Evolutionary conservation across 1,140 invertebrate species (phyloP).

Genomic region (Geopemphigus sp.): DNA sequence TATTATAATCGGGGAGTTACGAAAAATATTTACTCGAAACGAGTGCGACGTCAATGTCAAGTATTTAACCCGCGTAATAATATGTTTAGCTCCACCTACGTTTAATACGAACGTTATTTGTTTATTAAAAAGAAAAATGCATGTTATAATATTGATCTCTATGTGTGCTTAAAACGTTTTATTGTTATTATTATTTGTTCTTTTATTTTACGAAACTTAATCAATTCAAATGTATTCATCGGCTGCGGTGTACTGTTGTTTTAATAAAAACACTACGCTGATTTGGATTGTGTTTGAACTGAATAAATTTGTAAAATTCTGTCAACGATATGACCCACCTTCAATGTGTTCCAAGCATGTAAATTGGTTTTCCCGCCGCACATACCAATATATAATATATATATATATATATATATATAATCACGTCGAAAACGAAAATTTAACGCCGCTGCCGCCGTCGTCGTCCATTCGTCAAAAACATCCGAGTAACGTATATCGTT

Average conservation of each 20-base stretch:
- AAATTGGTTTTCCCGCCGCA: constrained; percentile 24
- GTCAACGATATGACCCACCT: constrained; percentile 46
- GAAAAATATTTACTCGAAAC: no score
- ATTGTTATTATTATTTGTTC: constrained; percentile 1
- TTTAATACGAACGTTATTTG: neutral
- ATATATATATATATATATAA: neutral
- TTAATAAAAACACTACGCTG: neutral
- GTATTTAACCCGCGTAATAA: neutral
- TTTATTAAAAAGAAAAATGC: constrained; percentile 18
- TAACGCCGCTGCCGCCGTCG: neutral
- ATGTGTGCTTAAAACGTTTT: constrained; percentile 45
- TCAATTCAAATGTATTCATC: constrained; percentile 1
- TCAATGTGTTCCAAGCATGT: constrained; percentile 45
- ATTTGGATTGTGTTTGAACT: constrained; percentile 21
- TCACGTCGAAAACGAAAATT: constrained; percentile 1
- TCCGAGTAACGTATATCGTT: no score
- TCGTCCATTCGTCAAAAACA: no score
- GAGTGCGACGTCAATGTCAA: no score
- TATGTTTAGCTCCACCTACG: neutral
- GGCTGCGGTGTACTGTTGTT: constrained; percentile 7
- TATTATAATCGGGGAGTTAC: no score
- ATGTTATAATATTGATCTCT: constrained; percentile 46
- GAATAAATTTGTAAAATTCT: constrained; percentile 26
- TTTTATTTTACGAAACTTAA: neutral
- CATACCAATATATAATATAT: constrained; percentile 2